phyloP scores from a whole-genome alignment of 2,113 vertebrate genomes.

The Dissostichus mawsoni region DNA sequence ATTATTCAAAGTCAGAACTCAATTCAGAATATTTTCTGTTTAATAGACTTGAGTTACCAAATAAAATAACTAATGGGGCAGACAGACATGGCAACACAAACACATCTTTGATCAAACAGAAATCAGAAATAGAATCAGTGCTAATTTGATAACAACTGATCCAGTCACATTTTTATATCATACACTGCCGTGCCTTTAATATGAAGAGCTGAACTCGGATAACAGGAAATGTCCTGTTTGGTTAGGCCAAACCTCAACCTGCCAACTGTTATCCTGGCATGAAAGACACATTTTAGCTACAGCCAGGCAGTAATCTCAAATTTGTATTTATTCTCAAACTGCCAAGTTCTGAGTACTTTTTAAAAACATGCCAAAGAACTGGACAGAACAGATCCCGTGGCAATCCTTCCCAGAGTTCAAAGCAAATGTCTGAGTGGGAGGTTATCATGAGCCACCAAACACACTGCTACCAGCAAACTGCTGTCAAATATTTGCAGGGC shows the following conservation, averaged over 20 bases:
- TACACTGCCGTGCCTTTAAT: neutral
- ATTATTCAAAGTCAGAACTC: neutral
- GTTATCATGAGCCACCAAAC: slow-evolving; percentile 56
- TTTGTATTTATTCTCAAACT: slow-evolving; percentile 53
- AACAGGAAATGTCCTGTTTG: slow-evolving; percentile 31
- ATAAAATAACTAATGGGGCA: neutral
- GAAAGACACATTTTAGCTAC: slow-evolving; percentile 24
- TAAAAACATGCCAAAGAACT: slow-evolving; percentile 41
- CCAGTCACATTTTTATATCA: neutral
- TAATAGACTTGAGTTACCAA: neutral
- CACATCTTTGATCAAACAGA: slow-evolving; percentile 18
- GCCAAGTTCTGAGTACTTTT: slow-evolving; percentile 38
- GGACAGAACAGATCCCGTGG: slow-evolving; percentile 24
- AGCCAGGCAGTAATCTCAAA: slow-evolving; percentile 53
- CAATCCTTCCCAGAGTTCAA: slow-evolving; percentile 32
- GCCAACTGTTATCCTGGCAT: slow-evolving; percentile 44
- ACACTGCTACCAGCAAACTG: slow-evolving; percentile 26
- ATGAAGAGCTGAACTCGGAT: slow-evolving; percentile 29
- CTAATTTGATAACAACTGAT: slow-evolving; percentile 17
- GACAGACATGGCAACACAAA: slow-evolving; percentile 15
- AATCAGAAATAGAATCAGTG: slow-evolving; percentile 30
- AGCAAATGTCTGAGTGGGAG: slow-evolving; percentile 56
- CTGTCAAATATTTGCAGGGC: slow-evolving; percentile 41
- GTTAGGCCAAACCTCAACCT: slow-evolving; percentile 26
- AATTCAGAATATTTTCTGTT: slow-evolving; percentile 2